Base-by-base conservation (phyloP, 2,113 vertebrate genomes). In the Sylvilagus bachmani region DNA sequence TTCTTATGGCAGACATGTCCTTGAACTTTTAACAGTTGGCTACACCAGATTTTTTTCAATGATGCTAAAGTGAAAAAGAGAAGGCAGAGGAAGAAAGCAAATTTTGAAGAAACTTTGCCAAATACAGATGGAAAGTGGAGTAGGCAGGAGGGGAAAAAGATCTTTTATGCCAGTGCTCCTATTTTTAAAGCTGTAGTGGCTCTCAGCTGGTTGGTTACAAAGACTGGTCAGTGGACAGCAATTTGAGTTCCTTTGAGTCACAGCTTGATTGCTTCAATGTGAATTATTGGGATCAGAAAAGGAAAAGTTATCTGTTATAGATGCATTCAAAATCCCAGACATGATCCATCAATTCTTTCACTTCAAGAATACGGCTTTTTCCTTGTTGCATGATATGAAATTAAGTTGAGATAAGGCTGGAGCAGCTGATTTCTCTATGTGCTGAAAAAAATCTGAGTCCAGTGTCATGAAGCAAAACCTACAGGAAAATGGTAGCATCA, bases 51-150 rank as follows among this genome's bases (percentile, higher is more conserved):
- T 51, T 84, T 86, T 77, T 69, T 44, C 75, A 67, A 67, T 44
- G 62, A 61, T 16, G 29, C 69, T 36, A 80, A 12, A 31, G 12
- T n/a, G 73, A 78, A 88, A 89, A 84, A 89, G 69, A 87, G 73
- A 62, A 90, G 3, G 21, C 70, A 33, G 13, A 74, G 66, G 79
- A 31, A 80, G 81, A 58, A 94, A 90, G 29, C 62, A 49, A 84
- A 79, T 84, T 84, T 93, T 36, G 88, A 44, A 86, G 91, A 92
- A 81, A 90, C 31, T 70, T 58, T 33, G 73, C 85, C 88, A 93
- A 93, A 81, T 74, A 82, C 73, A 36, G 38, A 38, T 58, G 36
- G 67, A 81, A 89, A 95, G 66, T 58, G 55, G 55, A 8, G 55
- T 12, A 58, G 17, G 55, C 12, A 58, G 55, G 55, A 58, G 70